Conservation (phyloP, 2,797 vertebrate species). For the Antennarius maculatus region DNA sequence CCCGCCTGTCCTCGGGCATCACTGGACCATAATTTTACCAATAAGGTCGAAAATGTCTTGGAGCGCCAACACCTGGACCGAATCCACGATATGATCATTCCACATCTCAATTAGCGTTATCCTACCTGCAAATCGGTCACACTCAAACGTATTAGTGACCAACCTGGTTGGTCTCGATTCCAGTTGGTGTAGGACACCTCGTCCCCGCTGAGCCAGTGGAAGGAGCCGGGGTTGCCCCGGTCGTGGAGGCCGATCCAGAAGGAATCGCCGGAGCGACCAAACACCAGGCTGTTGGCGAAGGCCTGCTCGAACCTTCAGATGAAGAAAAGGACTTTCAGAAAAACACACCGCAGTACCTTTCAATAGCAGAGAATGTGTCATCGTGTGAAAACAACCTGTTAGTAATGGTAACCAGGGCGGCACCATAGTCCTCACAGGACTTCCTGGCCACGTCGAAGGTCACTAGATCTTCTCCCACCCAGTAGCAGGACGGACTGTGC, state of each 20-base stretch:
- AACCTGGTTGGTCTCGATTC: slow-evolving; percentile 95
- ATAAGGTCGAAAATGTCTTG: too few species aligned
- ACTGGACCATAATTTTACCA: too few species aligned
- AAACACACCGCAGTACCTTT: neutral
- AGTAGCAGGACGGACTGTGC: slow-evolving; percentile 96
- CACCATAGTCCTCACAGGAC: slow-evolving; percentile 81
- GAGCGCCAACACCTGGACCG: too few species aligned
- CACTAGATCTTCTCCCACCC: slow-evolving; percentile 88
- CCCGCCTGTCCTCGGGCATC: neutral
- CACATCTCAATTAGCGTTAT: neutral
- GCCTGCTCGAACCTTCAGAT: slow-evolving; percentile 92
- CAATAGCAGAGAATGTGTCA: neutral
- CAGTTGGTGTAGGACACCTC: slow-evolving; percentile 93
- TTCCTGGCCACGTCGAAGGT: slow-evolving; percentile 87
- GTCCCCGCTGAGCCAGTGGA: slow-evolving; percentile 91
- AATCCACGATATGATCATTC: too few species aligned
- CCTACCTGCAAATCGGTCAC: neutral
- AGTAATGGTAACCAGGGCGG: slow-evolving; percentile 88
- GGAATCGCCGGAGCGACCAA: slow-evolving; percentile 84
- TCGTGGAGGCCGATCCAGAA: slow-evolving; percentile 93
- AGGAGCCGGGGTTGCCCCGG: slow-evolving; percentile 82
- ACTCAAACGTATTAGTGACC: neutral
- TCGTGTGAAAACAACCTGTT: slow-evolving; percentile 83
- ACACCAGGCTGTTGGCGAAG: slow-evolving; percentile 92
- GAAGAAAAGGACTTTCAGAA: neutral